A percentile compares a stretch with the other conserved stretches of the same genome.
Evolutionary conservation across 2,797 vertebrate species (phyloP).

Genomic region (Phoxinus dragarum): DNA sequence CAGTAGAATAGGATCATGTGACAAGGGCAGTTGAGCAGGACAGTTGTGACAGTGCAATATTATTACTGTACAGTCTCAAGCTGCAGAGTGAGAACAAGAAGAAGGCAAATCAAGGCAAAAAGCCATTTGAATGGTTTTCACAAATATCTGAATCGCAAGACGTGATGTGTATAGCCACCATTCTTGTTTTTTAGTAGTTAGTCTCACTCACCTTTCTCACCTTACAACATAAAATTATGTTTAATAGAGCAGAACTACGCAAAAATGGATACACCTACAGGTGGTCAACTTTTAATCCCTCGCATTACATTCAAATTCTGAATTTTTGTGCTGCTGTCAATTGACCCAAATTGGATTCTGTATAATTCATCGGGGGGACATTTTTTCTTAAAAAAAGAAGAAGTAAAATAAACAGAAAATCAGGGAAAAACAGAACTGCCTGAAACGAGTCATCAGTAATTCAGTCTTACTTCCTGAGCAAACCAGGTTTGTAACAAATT

Average conservation of each 20-base stretch:
- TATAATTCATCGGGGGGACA: background rate
- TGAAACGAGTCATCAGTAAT: background rate
- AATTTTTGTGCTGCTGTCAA: background rate
- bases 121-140: background rate
- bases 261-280: background rate
- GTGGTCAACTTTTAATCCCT: background rate
- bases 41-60: slow-evolving; percentile 51
- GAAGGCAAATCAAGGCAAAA: background rate
- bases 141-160: background rate
- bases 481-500: background rate
- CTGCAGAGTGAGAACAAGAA: slow-evolving; percentile 17
- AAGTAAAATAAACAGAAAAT: no score
- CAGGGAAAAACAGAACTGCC: no score
- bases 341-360: background rate
- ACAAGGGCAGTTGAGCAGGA: slow-evolving; percentile 59
- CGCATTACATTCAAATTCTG: background rate
- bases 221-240: background rate
- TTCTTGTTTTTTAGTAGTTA: background rate
- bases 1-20: slow-evolving; percentile 70
- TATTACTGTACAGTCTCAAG: background rate
- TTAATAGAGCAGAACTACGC: background rate
- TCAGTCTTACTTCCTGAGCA: background rate
- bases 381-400: no score
- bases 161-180: background rate
- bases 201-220: background rate